Base-by-base conservation (phyloP, 2,797 vertebrate species). In the Lepidocolaptes lacrymiger region DNA sequence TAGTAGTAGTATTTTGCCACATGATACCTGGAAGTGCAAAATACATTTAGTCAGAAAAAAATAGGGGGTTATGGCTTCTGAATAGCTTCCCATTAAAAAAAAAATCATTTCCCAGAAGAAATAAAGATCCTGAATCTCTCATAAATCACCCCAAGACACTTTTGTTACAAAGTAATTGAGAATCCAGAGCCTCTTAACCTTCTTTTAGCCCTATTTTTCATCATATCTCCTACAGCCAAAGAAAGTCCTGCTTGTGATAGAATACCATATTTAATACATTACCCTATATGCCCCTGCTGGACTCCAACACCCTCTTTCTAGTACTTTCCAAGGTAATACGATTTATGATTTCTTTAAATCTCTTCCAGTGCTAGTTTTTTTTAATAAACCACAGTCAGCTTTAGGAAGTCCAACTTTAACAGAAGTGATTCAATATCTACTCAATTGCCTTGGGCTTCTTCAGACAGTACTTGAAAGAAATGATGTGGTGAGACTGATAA, bases 131-230 rank as follows among this genome's bases (percentile, higher is more conserved):
- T 37, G 48, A 84, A 86, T 86, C 48, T 92, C 79, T 91, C 89
- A 82, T 94, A 90, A 95, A 93, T 97, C 94, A 94, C 66, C 43
- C 24, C 59, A 93, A 94, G 88, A 93, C 94, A 91, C 61, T 93
- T 96, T 49, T 90, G 91, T 90, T 91, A 76, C 66, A 74, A 93
- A 93, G 92, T 85, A 97, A 95, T 92, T 95, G 91, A 90, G 85
- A 90, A 90, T 91, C 85, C 27, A 15, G 41, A 92, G 85, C 56
- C 83, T 95, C 94, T 96, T 95, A 88, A 96, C 92, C 95, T 95
- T 93, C 91, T 94, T 91, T 92, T 84, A 90, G 85, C 27, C 79
- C 48, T 82, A 36, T 90, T 90, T 95, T 95, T 95, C 94, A 96
- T 88, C 73, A 54, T 77, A 67, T 84, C 67, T 90, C 80, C 82